These are phyloP conservation scores for Hexactinellida sp. DNA, from an alignment of 37 sponge, comb jelly and placozoan genomes.

Conservation along the genomic window DNA sequence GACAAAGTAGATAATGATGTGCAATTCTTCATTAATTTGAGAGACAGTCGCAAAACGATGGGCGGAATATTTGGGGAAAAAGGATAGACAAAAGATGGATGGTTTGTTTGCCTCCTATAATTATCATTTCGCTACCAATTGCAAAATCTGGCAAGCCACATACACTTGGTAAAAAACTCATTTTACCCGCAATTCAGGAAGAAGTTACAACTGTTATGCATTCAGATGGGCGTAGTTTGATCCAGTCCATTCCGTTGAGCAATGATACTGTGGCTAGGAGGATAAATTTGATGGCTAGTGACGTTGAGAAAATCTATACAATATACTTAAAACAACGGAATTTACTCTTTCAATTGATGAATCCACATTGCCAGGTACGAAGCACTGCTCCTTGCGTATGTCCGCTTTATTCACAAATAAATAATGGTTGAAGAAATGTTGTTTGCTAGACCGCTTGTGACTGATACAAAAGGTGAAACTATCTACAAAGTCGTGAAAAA, in stretches of 20 bases:
- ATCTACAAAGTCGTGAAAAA: neutral
- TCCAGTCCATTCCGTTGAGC: conserved; percentile 2
- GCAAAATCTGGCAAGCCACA: conserved; percentile 13
- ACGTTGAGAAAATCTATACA: conserved; percentile 14
- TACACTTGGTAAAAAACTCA: neutral
- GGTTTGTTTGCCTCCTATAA: conserved; percentile 12
- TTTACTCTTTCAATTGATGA: neutral
- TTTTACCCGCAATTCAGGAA: conserved; percentile 9
- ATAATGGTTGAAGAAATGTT: conserved; percentile 3
- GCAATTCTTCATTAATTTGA: conserved; percentile 17
- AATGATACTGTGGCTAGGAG: conserved; percentile 16
- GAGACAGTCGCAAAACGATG: neutral
- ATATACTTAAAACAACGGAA: conserved; percentile 6
- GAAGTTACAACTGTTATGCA: conserved; percentile 15
- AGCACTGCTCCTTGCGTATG: conserved; percentile 8
- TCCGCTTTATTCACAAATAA: neutral
- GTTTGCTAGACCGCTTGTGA: neutral
- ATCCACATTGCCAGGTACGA: neutral
- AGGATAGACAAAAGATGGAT: neutral
- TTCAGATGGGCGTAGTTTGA: conserved; percentile 15
- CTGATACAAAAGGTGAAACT: neutral
- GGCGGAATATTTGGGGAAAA: neutral
- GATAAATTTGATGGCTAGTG: conserved; percentile 15
- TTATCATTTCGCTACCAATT: conserved; percentile 9
- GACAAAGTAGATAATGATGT: neutral